phyloP scores from a whole-genome alignment of 2,113 vertebrate genomes.

The Paralichthys olivaceus region DNA sequence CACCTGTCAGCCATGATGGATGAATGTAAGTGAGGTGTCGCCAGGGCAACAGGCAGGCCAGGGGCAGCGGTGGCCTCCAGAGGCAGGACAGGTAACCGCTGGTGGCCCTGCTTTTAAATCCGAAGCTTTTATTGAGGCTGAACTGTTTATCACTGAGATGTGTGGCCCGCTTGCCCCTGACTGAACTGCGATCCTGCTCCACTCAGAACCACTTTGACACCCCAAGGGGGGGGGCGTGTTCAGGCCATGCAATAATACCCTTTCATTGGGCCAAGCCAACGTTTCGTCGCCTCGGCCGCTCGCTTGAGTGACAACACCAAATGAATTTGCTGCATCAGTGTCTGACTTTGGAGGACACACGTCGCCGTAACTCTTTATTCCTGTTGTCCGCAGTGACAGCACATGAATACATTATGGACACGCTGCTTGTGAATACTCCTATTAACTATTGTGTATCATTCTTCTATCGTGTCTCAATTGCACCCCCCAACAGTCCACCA shows the following conservation, averaged over 20 bases:
- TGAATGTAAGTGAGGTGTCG: constrained; percentile 68
- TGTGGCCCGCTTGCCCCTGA: constrained; percentile 54
- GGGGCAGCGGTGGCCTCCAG: constrained; percentile 57
- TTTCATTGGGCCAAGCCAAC: constrained; percentile 52
- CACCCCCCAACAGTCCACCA: neutral
- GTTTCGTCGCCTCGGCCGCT: constrained; percentile 62
- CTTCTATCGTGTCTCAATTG: constrained; percentile 40
- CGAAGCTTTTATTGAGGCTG: constrained; percentile 69
- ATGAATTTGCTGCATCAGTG: constrained; percentile 76
- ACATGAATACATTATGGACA: constrained; percentile 68
- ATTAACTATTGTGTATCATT: constrained; percentile 44
- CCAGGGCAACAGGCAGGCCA: constrained; percentile 65
- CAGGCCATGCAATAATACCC: constrained; percentile 54
- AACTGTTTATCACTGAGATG: constrained; percentile 64
- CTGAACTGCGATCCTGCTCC: constrained; percentile 50
- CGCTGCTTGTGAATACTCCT: constrained; percentile 52
- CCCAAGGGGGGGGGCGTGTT: constrained; percentile 29
- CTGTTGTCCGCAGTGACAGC: constrained; percentile 68
- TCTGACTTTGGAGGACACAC: constrained; percentile 75
- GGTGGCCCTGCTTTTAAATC: constrained; percentile 56
- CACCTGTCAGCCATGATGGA: constrained; percentile 81
- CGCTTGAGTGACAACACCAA: constrained; percentile 74
- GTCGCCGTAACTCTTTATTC: constrained; percentile 61
- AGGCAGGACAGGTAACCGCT: constrained; percentile 62
- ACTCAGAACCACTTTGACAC: constrained; percentile 44